Evolutionary conservation across 2,113 vertebrate genomes (phyloP).

Genomic region (Nesoenas mayeri): DNA sequence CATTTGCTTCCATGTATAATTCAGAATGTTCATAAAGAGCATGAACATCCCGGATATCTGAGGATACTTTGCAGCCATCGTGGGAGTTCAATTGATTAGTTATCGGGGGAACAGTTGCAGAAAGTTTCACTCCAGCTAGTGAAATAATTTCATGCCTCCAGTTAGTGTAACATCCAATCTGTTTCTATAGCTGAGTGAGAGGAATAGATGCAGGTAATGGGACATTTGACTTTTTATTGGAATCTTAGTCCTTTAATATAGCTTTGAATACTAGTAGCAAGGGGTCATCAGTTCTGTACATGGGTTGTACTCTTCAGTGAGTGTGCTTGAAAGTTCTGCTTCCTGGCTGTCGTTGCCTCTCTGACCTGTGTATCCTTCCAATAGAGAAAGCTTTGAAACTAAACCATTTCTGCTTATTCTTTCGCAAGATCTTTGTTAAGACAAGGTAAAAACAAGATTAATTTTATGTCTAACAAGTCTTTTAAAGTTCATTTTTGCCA

Average conservation of each 20-base stretch:
- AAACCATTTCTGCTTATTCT: background rate
- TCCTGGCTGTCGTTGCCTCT: background rate
- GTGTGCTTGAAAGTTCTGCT: background rate
- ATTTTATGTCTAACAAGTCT: background rate
- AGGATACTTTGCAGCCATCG: background rate
- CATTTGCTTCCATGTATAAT: constrained; percentile 39
- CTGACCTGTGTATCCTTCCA: background rate
- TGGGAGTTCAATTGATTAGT: constrained; percentile 4
- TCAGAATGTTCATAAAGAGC: constrained; percentile 2
- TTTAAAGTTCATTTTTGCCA: background rate
- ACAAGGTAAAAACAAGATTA: background rate
- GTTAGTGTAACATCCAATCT: background rate
- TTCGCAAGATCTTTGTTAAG: background rate
- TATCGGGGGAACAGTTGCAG: background rate
- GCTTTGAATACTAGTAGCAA: background rate
- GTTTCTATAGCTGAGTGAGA: background rate
- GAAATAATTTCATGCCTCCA: background rate
- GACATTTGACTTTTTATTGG: background rate
- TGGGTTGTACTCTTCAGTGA: background rate
- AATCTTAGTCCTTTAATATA: background rate
- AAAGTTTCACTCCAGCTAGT: background rate
- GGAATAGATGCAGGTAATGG: background rate
- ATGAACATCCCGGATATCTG: background rate
- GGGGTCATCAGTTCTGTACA: background rate
- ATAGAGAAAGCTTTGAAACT: background rate